Percentiles rank a stretch among this genome's conserved stretches.
Evolutionary conservation across 2,888 invertebrate species (phyloP).

Genomic region (Mythimna albipuncta): DNA sequence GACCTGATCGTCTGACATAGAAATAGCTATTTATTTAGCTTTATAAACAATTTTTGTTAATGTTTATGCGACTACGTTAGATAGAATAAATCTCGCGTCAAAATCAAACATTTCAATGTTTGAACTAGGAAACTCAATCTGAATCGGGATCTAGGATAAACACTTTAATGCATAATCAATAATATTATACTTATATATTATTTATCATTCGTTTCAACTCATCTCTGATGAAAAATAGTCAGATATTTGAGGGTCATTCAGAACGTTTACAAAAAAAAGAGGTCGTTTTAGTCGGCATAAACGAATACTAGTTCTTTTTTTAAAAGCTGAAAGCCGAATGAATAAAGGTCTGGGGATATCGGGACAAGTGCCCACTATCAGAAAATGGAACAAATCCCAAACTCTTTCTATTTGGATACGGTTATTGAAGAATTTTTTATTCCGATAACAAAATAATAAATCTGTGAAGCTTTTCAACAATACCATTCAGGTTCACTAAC

Average conservation of each 20-base stretch:
- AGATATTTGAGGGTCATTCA: neutral
- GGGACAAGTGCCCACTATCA: neutral
- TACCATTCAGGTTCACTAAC: constrained; percentile 6
- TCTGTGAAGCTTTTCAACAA: neutral
- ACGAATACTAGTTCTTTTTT: constrained; percentile 3
- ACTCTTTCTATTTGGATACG: neutral
- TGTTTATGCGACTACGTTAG: constrained; percentile 39
- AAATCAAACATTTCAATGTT: constrained; percentile 34
- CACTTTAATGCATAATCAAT: constrained; percentile 42
- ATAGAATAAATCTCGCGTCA: constrained; percentile 45
- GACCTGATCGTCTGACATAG: constrained; percentile 31
- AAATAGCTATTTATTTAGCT: constrained; percentile 40
- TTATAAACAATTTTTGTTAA: constrained; percentile 31
- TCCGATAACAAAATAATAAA: neutral
- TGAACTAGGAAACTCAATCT: constrained; percentile 43
- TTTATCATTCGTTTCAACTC: neutral
- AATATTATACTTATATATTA: constrained; percentile 12
- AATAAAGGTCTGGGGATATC: neutral
- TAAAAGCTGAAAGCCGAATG: neutral
- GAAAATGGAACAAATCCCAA: neutral
- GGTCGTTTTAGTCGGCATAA: neutral
- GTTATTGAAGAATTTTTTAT: neutral
- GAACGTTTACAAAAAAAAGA: neutral
- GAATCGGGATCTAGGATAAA: constrained; percentile 38
- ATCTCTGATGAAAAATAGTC: neutral